Evolutionary conservation across 2,797 vertebrate species (phyloP).

Genomic region (Muscicapa striata): DNA sequence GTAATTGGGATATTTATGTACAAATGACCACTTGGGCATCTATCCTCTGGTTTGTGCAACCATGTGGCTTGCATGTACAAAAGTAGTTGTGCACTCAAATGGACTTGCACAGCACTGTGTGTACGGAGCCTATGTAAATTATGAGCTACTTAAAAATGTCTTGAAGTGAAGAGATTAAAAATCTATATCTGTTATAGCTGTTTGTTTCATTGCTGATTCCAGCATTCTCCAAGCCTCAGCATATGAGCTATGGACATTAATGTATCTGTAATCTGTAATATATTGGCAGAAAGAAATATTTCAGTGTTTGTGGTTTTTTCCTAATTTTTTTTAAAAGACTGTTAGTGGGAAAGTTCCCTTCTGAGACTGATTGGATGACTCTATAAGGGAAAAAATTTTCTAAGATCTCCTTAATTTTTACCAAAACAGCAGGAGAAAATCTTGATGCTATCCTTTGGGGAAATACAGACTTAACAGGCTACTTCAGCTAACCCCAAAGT

Average conservation of each 20-base stretch:
- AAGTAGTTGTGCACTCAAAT: neutral
- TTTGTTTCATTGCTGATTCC: neutral
- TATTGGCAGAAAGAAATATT: neutral
- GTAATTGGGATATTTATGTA: conserved; percentile 15
- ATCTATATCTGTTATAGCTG: neutral
- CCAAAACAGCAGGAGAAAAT: neutral
- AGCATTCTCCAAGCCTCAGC: neutral
- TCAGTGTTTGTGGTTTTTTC: neutral
- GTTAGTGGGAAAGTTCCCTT: neutral
- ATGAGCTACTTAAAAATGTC: neutral
- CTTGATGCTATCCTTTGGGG: neutral
- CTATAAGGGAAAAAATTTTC: neutral
- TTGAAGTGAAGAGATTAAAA: neutral
- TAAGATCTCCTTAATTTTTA: neutral
- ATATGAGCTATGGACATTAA: neutral
- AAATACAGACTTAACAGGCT: conserved; percentile 11
- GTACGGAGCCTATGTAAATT: neutral
- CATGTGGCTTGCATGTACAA: neutral
- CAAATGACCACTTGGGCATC: neutral
- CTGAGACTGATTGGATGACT: neutral
- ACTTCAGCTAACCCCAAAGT: conserved; percentile 40
- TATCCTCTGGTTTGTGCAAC: neutral
- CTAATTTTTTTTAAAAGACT: neutral
- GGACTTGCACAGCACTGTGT: neutral
- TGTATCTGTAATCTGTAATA: neutral